Base-by-base conservation (phyloP, 2,113 vertebrate species). In the Notarius quadriscutis region DNA sequence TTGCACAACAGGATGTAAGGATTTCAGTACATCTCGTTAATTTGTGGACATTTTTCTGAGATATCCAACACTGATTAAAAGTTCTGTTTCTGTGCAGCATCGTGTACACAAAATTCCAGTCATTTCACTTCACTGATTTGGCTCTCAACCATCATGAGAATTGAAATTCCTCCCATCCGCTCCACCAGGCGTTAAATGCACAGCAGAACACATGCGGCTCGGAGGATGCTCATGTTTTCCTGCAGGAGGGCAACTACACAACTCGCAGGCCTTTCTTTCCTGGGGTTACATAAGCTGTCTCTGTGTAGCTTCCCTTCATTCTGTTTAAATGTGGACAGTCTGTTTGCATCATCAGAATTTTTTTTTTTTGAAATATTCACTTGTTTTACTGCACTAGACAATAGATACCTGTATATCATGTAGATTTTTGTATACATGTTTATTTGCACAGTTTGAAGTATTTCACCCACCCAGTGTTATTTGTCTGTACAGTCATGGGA, bases 1-100 rank as follows among this genome's bases (percentile, higher is more conserved):
- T 27, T 6, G 25, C n/a, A 55, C 62, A 55, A 30, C 1, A 7
- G 10, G 9, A 5, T 62, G 41, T 60, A 22, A 34, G 55, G 3
- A 51, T 75, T 55, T 55, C 41, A 30, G 58, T 11, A 80, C 48
- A 65, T 55, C 77, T 4, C 22, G 27, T 50, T 75, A 22, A 50
- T 50, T 27, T 15, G 17, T 25, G n/a, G 11, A 25, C n/a, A 50
- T 22, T 11, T 62, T 63, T 67, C 4, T 12, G 53, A 57, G 50
- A 84, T 58, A 55, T 57, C 51, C 55, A 51, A 50, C 71, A 58
- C 22, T 41, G 50, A 22, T 1, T 48, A 75, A 48, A 48, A 5
- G 11, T 86, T 79, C 48, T 27, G 55, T 55, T 79, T 55, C 75
- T 25, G n/a, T 55, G 75, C n/a, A 86, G 83, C 12, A 10, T 22